Base-by-base conservation (phyloP, 1,140 invertebrate species). In the Elymnias hypermnestra region DNA sequence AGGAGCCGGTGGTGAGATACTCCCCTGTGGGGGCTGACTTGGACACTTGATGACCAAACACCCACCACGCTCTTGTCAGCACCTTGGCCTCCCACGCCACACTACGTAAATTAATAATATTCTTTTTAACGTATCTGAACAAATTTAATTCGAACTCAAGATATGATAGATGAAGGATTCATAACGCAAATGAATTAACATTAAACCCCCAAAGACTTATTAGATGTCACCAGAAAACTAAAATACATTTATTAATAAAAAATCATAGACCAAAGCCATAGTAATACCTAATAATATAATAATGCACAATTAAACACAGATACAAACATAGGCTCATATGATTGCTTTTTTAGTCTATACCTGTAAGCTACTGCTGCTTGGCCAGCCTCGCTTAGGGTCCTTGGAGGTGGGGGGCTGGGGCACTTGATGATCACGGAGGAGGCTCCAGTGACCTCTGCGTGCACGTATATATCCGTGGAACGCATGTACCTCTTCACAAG, bases 21-120 rank as follows among this genome's bases (percentile, higher is more conserved):
- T 99, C 97, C 57, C 98, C 98, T 33, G 95, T 94, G 0, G 97
- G 98, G 0, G 98, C 98, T 0, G 96, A 98, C 87, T 99, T 99
- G 8, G 96, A 97, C n/a, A 99, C 96, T 87, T 99, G 97, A 58
- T 97, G 90, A 48, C 94, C 93, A 74, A 94, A 88, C 2, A 99
- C 98, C 97, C 98, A 99, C 93, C 97, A 99, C 1, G 97, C 95
- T 65, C 93, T 94, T 1, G 95, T 94, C 7, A 98, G 88, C 12
- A 99, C 94, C 87, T 99, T 98, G 0, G 96, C 95, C 66, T 98
- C 95, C 98, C 98, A 99, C 1, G 97, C 97, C 63, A 94, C 93
- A 83, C 97, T 95, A 58, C 5, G 29, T 26, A 29, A 18, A 10
- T 3, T 17, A 17, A 28, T 18, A 19, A 13, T 2, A 9, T n/a